Conservation (phyloP, 2,113 vertebrate genomes). For the Oreochromis aureus region DNA sequence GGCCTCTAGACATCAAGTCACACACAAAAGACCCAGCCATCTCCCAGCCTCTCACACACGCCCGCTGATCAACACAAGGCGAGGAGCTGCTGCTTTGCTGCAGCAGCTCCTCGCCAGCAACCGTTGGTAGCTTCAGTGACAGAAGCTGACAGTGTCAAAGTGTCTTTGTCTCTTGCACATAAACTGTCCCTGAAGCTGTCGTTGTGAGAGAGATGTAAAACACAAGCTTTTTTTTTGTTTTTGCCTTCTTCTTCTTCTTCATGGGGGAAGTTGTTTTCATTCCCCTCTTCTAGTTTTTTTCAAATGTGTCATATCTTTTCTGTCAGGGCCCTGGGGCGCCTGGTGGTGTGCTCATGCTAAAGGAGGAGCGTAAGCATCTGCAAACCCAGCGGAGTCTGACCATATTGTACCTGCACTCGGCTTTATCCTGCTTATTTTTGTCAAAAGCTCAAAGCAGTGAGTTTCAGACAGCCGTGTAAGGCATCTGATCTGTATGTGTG, state of each 20-base stretch:
- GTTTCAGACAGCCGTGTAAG: constrained; percentile 44
- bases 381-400: constrained; percentile 69
- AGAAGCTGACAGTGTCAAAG: constrained; percentile 78
- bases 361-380: constrained; percentile 54
- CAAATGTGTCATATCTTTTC: constrained; percentile 60
- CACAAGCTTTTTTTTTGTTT: constrained; percentile 41
- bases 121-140: constrained; percentile 51
- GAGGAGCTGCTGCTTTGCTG: constrained; percentile 34
- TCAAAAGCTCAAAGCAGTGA: constrained; percentile 59
- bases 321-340: constrained; percentile 70
- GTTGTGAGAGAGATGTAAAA: constrained; percentile 71
- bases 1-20: constrained; percentile 72
- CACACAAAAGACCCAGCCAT: constrained; percentile 58
- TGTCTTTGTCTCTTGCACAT: constrained; percentile 65
- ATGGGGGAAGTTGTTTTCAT: constrained; percentile 62
- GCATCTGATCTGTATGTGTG: constrained; percentile 39
- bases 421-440: constrained; percentile 45
- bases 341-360: constrained; percentile 25
- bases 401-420: constrained; percentile 60
- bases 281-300: constrained; percentile 37
- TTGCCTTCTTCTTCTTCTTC: constrained; percentile 48
- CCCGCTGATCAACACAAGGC: constrained; percentile 7
- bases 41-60: constrained; percentile 14
- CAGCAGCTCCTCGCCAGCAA: constrained; percentile 31
- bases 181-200: constrained; percentile 80